Base-by-base conservation (phyloP, 2,888 invertebrate species). In the Branchipolynoe longqiensis region DNA sequence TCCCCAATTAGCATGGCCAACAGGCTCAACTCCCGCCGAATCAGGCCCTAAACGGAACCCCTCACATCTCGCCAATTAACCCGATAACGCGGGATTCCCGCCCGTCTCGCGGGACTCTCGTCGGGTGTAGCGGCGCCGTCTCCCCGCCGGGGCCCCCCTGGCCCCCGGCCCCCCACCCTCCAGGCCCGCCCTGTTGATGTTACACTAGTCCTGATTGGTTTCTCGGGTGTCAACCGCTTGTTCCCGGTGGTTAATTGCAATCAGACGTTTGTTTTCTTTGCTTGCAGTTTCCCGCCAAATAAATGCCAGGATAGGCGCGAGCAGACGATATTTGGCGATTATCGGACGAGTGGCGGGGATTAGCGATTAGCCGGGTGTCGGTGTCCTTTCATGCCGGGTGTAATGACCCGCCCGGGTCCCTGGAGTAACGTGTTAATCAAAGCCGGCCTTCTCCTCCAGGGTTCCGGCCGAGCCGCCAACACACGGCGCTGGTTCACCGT, bases 21-120 rank as follows among this genome's bases (percentile, higher is more conserved):
- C 31, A 14, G 12, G 62, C n/a, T n/a, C 31, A 62, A 31, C 62
- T 4, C 56, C 22, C 22, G 56, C 28, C 28, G n/a, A 62, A 62
- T 62, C 62, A 62, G 62, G 25, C 25, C 25, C 31, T 62, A 62
- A 62, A 62, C 25, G 36, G 36, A 69, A 33, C 69, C n/a, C 28
- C 69, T 69, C 69, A 36, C 36, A 69, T 69, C 69, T 69, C 69
- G 69, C 38, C 69, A 69, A 69, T 69, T 69, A 69, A 14, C 38
- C 36, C 33, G 69, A 36, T 33, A 36, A 18, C 1, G 69, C 69
- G 69, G 38, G 69, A 69, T 69, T 69, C 22, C 69, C n/a, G 18
- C 25, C 22, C 4, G 69, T 69, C 69, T 69, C 69, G 69, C 69
- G 69, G 38, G 69, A 69, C 25, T 69, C 36, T 1, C 62, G 62